Conservation (phyloP, 2,113 vertebrate genomes). For the Pavo muticus region DNA sequence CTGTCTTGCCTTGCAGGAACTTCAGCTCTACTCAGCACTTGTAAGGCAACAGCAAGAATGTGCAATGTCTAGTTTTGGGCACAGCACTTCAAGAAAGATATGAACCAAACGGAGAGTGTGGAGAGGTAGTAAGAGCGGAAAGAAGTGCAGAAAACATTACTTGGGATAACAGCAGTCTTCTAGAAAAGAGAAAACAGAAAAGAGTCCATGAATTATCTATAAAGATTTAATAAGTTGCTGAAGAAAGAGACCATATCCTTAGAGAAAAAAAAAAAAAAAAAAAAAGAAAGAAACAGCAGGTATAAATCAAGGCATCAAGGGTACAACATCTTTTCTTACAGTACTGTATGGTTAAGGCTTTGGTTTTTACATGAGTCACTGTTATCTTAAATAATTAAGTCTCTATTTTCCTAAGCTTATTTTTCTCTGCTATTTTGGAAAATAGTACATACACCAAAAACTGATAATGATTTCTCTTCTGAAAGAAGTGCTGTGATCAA, state of each 20-base stretch:
- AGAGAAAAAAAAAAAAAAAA: too few relatives aligned
- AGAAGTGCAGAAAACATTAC: background rate
- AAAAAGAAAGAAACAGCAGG: background rate
- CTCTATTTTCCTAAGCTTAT: background rate
- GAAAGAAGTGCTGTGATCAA: background rate
- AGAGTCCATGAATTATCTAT: background rate
- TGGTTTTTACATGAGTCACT: background rate
- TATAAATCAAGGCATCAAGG: background rate
- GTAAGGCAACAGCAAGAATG: background rate
- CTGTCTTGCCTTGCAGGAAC: background rate
- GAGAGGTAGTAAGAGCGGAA: background rate
- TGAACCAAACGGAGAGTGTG: background rate
- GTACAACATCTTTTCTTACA: background rate
- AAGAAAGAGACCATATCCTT: background rate
- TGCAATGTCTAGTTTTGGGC: constrained; percentile 9
- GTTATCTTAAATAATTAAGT: background rate
- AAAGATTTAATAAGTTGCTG: background rate
- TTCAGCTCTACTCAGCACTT: background rate
- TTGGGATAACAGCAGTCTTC: background rate
- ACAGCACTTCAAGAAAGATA: background rate
- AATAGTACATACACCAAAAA: background rate
- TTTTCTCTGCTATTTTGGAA: background rate
- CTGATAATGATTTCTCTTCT: background rate
- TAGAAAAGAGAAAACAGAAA: constrained; percentile 1
- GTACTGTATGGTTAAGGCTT: background rate